Base-by-base conservation (phyloP, 2,888 invertebrate species). In the Eupeodes latifasciatus region DNA sequence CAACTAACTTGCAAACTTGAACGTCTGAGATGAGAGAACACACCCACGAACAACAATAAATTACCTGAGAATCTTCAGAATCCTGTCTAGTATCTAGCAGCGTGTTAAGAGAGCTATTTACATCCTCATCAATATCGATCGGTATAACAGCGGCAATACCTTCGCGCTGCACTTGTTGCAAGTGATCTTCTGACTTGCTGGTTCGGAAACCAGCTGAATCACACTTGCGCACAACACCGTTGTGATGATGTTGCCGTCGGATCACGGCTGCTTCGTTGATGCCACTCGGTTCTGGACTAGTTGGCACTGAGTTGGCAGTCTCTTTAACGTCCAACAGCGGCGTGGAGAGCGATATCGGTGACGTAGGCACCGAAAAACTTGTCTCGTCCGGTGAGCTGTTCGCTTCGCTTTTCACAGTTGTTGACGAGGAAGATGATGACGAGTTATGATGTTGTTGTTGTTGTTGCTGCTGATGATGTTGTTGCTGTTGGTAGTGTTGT, bases 51-150 rank as follows among this genome's bases (percentile, higher is more conserved):
- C 34, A 59, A 44, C 3, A 74, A 36, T 69, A 55, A 84, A 90
- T 92, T 90, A 94, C 93, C 92, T 94, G 94, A 64, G 94, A 94
- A 89, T 93, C 93, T 90, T 92, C 94, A 91, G 93, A 94, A 91
- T 95, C 95, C 83, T 94, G 95, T 90, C 96, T 94, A 71, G 97
- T 97, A 94, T 98, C 98, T 90, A 98, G 94, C 85, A 98, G 94
- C 86, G 98, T 98, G 94, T 98, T 98, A 88, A 98, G 95, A 89
- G 98, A 98, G 93, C 98, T 98, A 92, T 98, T 98, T 92, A 98
- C 96, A 93, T 98, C 98, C 93, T 98, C 98, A 93, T 98, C 98
- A 92, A 98, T 96, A 91, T 98, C 98, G 91, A 98, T 97, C 90
- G 97, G 97, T 91, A 94, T 93, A 90, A 98, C 97, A 89, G 97